A percentile compares a stretch with the other conserved stretches of the same genome.
Evolutionary conservation across 2,113 vertebrate species (phyloP).

Genomic region (Turnix velox): DNA sequence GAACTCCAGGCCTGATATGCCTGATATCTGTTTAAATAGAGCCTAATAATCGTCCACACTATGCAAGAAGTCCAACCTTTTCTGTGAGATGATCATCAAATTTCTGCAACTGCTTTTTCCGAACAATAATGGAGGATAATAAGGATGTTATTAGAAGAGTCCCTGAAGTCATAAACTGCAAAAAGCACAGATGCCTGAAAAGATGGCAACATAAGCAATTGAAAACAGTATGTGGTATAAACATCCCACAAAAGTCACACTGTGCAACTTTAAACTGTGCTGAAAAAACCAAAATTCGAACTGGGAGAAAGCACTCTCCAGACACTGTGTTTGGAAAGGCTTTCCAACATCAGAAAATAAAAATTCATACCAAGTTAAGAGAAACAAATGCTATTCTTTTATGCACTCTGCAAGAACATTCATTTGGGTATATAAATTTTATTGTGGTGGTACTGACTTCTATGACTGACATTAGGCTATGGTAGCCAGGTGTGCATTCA

Average conservation of each 20-base stretch:
- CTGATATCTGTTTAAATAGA: not conserved
- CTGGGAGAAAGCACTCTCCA: not conserved
- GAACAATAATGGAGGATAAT: constrained; percentile 24
- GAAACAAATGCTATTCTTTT: not conserved
- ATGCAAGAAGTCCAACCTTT: not conserved
- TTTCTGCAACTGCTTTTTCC: not conserved
- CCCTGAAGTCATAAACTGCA: constrained; percentile 46
- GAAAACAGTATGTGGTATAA: constrained; percentile 50
- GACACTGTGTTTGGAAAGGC: not conserved
- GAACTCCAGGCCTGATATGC: not conserved
- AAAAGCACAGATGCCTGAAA: constrained; percentile 37
- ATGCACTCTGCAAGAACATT: not conserved
- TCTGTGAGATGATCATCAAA: not conserved
- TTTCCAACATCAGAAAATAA: not conserved
- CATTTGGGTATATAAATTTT: not conserved
- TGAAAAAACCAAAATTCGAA: not conserved
- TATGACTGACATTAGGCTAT: not conserved
- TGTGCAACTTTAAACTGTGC: not conserved
- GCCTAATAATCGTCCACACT: fast-evolving
- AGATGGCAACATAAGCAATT: constrained; percentile 15
- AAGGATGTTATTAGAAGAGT: constrained; percentile 32
- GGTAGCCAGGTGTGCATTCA: not conserved
- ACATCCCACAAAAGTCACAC: constrained; percentile 15
- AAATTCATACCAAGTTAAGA: not conserved
- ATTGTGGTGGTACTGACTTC: not conserved